These are phyloP conservation scores for Platypus cylindrus DNA, from an alignment of 2,888 invertebrate genomes.

Conservation along the genomic window DNA sequence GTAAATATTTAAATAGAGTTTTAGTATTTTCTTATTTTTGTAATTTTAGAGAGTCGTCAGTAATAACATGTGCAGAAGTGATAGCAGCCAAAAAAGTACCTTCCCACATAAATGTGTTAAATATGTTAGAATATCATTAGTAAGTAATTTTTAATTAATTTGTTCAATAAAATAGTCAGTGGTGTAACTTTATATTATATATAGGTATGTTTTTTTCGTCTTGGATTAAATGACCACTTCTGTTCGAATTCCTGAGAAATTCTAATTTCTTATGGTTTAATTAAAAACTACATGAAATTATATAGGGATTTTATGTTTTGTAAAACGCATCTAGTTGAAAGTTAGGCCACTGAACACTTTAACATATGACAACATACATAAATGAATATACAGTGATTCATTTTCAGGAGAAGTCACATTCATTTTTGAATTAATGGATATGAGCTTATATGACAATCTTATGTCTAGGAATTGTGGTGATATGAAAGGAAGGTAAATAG, in stretches of 20 bases:
- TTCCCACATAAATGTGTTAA: constrained; percentile 48
- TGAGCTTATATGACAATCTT: constrained; percentile 54
- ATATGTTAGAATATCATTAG: constrained; percentile 50
- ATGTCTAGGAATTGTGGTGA: constrained; percentile 17
- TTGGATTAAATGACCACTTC: too few species aligned
- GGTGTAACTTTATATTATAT: too few species aligned
- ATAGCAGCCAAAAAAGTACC: constrained; percentile 46
- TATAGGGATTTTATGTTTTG: constrained; percentile 3
- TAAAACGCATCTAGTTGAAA: too few species aligned
- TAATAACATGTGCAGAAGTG: constrained; percentile 44
- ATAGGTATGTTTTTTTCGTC: too few species aligned
- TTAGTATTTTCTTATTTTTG: constrained; percentile 1
- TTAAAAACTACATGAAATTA: too few species aligned
- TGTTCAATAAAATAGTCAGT: constrained; percentile 6
- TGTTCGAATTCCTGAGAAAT: too few species aligned
- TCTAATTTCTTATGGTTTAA: too few species aligned
- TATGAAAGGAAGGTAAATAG: constrained; percentile 6
- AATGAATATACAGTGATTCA: constrained; percentile 38
- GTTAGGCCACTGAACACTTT: too few species aligned
- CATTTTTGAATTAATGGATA: constrained; percentile 56
- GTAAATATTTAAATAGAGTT: constrained; percentile 7
- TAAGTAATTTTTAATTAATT: constrained; percentile 36
- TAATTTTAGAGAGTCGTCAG: constrained; percentile 34
- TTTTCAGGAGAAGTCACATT: constrained; percentile 44
- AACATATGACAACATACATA: too few species aligned